Evolutionary conservation across 2,888 invertebrate genomes (phyloP).

Genomic region (Lithophane leautieri): DNA sequence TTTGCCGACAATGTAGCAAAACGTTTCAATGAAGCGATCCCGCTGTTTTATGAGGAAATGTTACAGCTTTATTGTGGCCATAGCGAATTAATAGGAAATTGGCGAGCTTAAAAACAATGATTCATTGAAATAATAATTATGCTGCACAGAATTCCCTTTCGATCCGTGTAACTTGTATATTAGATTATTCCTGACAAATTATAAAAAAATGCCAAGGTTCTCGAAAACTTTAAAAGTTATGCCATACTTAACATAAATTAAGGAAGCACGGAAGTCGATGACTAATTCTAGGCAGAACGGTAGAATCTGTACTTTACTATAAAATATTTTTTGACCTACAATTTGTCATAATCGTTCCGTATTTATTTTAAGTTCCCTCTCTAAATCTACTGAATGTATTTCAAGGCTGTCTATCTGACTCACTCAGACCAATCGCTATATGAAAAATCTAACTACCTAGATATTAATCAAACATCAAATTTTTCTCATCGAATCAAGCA

Average conservation of each 20-base stretch:
- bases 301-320: conserved; percentile 23
- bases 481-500: background rate
- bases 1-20: conserved; percentile 43
- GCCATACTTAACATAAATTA: conserved; percentile 8
- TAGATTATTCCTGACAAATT: conserved; percentile 1
- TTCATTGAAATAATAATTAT: conserved; percentile 15
- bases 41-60: conserved; percentile 46
- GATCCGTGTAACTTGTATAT: background rate
- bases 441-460: conserved; percentile 14
- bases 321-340: conserved; percentile 29
- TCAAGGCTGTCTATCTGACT: conserved; percentile 42
- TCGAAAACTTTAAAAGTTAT: conserved; percentile 26
- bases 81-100: conserved; percentile 35
- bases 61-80: conserved; percentile 25
- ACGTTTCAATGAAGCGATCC: conserved; percentile 28
- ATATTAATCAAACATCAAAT: background rate
- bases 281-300: conserved; percentile 21
- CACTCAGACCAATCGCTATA: background rate
- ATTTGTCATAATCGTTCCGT: conserved; percentile 31
- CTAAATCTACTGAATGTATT: conserved; percentile 43
- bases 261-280: conserved; percentile 27
- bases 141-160: conserved; percentile 17
- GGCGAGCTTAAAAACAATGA: conserved; percentile 30
- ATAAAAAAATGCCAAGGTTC: conserved; percentile 22
- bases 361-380: conserved; percentile 50